Evolutionary conservation across 2,113 vertebrate species (phyloP), one percentile per base, ranked within the genome.

Genomic region (Fregetta grallaria): DNA sequence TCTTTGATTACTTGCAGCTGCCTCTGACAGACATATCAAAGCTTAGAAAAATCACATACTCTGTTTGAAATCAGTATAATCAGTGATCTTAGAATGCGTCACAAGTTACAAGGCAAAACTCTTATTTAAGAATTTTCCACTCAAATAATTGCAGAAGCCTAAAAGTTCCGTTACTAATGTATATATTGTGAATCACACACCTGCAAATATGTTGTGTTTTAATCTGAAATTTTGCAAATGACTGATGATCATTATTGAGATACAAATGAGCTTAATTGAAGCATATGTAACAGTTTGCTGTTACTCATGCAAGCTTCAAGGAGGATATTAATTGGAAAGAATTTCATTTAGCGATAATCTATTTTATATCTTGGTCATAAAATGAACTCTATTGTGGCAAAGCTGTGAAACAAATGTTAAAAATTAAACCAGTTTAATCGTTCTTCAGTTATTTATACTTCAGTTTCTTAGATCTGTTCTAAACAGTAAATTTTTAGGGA

Each of bases 1-100:
- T 92, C 88, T 94, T 92, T 88, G 59, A 95, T 97, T 93, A 93
- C 68, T 97, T 95, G n/a, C 45, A 94, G 38, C 94, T 97, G 81
- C 59, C 67, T 94, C 78, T 96, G 80, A 91, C 84, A 83, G 70
- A 77, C n/a, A 38, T 79, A 87, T 91, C 63, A 94, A 67, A 96
- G 67, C 75, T 97, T 93, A 87, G 84, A 72, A 92, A 93, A 92
- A 92, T 90, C 92, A 26, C 53, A 49, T 86, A 67, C 61, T 93
- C 18, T 94, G 62, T 73, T 92, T 98, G 92, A 95, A 97, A 85
- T 79, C 72, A 23, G 77, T 94, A 86, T 97, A 97, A 92, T 96
- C 80, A 53, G 74, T 49, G 88, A 87, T 96, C 59, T 94, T 80
- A 86, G 63, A 95, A 92, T 88, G 72, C 81, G 97, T 97, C 96